These are phyloP conservation scores for Aquatica leii DNA, from an alignment of 2,888 invertebrate species.

Conservation along the genomic window DNA sequence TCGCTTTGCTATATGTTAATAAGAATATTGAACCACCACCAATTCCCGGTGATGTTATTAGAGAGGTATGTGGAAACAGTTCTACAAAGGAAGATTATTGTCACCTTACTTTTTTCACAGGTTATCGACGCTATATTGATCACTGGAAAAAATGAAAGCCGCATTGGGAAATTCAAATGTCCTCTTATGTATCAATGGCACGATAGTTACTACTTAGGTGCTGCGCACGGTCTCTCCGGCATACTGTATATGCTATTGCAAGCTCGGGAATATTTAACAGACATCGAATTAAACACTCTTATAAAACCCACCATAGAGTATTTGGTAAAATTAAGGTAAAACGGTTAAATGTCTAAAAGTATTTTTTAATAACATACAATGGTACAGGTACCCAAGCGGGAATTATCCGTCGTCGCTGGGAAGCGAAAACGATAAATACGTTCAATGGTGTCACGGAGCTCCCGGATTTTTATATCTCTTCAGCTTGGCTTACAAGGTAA, in stretches of 20 bases:
- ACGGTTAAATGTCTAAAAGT: no score
- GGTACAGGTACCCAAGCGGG: conserved; percentile 66
- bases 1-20: conserved; percentile 78
- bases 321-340: conserved; percentile 64
- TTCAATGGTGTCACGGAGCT: conserved; percentile 97
- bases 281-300: conserved; percentile 65
- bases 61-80: conserved; percentile 63
- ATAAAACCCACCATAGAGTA: conserved; percentile 74
- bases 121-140: conserved; percentile 69
- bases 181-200: conserved; percentile 90
- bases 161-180: conserved; percentile 63
- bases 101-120: conserved; percentile 56
- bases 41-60: conserved; percentile 67
- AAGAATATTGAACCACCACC: conserved; percentile 68
- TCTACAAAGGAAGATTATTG: no score
- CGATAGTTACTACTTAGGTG: conserved; percentile 84
- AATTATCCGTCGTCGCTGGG: conserved; percentile 83
- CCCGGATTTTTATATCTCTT: conserved; percentile 83
- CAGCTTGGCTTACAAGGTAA: conserved; percentile 71
- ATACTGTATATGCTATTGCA: conserved; percentile 84
- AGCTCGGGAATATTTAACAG: conserved; percentile 68
- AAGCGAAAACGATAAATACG: conserved; percentile 74
- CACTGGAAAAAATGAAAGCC: conserved; percentile 71
- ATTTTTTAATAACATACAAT: no score
- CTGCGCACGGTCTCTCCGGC: conserved; percentile 88